Evolutionary conservation across 2,113 vertebrate species (phyloP), one percentile per base, ranked within the genome.

Genomic region (Ursus arctos): DNA sequence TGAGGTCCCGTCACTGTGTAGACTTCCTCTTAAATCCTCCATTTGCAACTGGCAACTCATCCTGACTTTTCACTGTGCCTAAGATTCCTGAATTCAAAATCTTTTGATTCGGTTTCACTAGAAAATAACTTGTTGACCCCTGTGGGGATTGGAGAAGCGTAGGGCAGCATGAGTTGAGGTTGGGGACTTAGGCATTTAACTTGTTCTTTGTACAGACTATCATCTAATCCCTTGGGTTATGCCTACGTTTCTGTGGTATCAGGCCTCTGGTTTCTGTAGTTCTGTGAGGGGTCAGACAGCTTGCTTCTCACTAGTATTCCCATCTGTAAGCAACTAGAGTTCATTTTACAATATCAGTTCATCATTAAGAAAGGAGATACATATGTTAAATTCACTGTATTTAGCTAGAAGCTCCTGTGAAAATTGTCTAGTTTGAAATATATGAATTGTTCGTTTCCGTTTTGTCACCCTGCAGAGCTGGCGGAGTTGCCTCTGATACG

Each of bases 401-500:
- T 94, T 96, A 77, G 57, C 18, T 91, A 63, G 93, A 94, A 94
- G 21, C 19, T 85, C 16, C n/a, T 96, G 13, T 80, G n/a, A 85
- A 96, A 80, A 86, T 31, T 88, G 31, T 79, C 12, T 88, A 40
- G 6, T 40, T 91, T 76, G 88, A 93, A 89, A 72, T 87, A 40
- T 51, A 61, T 98, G 71, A 95, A 94, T 69, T 94, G 1, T 88
- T 57, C 65, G 2, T 98, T 98, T 98, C 36, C 18, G 28, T 98
- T 94, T 95, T 55, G 96, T 87, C 36, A 95, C 0, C 88, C 51
- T 97, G 16, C 98, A 99, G 99, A 99, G 98, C 98, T 99, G 95
- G 99, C 99, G 0, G 99, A 99, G 36, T 99, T 99, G 96, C 99
- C 99, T 88, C 99, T 99, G 97, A 99, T 99, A 94, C 99, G 99